Evolutionary conservation across 2,113 vertebrate species (phyloP).

Genomic region (Engraulis encrasicolus): DNA sequence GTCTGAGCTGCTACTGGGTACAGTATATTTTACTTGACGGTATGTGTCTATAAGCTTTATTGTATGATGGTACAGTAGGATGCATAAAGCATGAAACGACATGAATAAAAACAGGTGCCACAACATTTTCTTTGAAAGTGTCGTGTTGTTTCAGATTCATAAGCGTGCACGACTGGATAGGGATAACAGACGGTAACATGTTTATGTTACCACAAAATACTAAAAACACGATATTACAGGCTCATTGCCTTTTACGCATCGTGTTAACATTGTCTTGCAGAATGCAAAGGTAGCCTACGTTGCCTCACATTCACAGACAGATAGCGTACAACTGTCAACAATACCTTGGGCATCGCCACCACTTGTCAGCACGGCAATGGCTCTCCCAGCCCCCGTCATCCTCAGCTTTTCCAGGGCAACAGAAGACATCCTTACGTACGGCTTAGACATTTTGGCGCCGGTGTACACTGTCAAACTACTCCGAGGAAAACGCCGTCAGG

Average conservation of each 20-base stretch:
- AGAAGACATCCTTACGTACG: conserved; percentile 62
- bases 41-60: neutral
- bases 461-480: neutral
- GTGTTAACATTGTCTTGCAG: neutral
- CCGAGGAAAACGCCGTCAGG: neutral
- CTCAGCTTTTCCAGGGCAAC: conserved; percentile 80
- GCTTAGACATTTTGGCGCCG: neutral
- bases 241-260: neutral
- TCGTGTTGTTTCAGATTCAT: neutral
- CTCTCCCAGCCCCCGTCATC: conserved; percentile 86
- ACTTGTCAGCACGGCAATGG: conserved; percentile 90
- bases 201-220: neutral
- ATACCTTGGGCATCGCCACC: conserved; percentile 96
- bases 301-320: neutral
- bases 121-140: neutral
- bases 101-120: neutral
- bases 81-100: neutral
- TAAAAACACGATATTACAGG: neutral
- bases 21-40: no score
- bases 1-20: no score
- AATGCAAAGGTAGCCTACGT: neutral
- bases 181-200: no score
- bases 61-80: neutral
- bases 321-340: neutral
- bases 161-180: no score